These are phyloP conservation scores for Gorsachius goisagi DNA, from an alignment of 2,113 vertebrate genomes.

Conservation along the genomic window DNA sequence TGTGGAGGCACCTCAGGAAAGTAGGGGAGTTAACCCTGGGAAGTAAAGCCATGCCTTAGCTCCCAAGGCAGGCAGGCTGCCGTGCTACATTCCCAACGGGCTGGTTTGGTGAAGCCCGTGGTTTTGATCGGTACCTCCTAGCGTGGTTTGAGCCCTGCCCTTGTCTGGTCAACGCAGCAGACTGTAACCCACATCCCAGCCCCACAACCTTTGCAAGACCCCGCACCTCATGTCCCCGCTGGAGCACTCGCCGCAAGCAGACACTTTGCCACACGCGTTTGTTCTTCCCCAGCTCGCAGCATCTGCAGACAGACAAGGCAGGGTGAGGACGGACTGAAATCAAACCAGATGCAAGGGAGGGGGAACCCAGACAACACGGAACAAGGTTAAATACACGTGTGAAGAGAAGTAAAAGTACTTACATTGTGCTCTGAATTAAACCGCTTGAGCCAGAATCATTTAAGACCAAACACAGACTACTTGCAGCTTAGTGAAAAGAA, in stretches of 20 bases:
- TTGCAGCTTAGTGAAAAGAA: conserved; percentile 67
- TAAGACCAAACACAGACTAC: conserved; percentile 47
- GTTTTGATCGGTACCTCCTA: accelerated
- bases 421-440: background rate
- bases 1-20: accelerated
- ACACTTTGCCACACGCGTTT: background rate
- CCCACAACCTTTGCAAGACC: accelerated
- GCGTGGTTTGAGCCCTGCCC: background rate
- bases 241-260: accelerated
- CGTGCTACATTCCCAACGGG: accelerated
- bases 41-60: accelerated
- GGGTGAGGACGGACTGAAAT: background rate
- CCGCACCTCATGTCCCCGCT: accelerated
- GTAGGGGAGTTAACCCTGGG: background rate
- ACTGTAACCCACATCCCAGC: accelerated
- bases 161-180: accelerated
- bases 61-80: background rate
- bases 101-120: background rate
- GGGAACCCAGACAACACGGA: background rate
- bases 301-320: background rate
- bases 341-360: background rate
- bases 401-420: background rate
- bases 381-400: accelerated
- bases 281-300: background rate
- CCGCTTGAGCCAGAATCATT: background rate